Conservation (phyloP, 64 coral and sea anemone species). For the Platygyra sinensis region DNA sequence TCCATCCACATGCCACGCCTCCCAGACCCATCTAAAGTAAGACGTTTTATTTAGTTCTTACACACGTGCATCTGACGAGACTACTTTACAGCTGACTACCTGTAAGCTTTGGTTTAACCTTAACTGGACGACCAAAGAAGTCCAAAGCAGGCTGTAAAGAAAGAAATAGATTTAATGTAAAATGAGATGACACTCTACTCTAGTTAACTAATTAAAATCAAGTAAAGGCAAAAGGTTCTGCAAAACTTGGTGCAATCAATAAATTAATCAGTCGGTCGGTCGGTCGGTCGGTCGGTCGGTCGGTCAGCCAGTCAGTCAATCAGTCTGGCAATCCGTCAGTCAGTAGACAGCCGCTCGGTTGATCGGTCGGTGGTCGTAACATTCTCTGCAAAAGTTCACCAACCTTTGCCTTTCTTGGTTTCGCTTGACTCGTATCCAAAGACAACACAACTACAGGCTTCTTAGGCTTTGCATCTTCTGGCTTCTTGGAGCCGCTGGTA, state of each 20-base stretch:
- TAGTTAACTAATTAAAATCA: not conserved
- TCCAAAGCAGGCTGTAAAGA: slow-evolving; percentile 74
- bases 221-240: not conserved
- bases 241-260: too few species aligned
- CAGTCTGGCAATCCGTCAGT: too few species aligned
- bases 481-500: not conserved
- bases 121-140: slow-evolving; percentile 85
- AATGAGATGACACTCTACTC: too few species aligned
- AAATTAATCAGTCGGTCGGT: too few species aligned
- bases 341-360: not conserved
- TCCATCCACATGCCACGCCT: too few species aligned
- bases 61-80: not conserved
- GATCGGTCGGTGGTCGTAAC: not conserved
- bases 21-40: too few species aligned
- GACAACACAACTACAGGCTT: slow-evolving; percentile 29
- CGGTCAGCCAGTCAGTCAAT: too few species aligned
- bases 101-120: slow-evolving; percentile 29
- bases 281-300: too few species aligned
- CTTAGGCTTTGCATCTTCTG: slow-evolving; percentile 13
- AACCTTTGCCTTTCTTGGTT: slow-evolving; percentile 27
- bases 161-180: too few species aligned
- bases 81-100: slow-evolving; percentile 12
- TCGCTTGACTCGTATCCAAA: slow-evolving; percentile 35
- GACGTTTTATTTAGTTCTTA: too few species aligned
- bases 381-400: not conserved